A percentile compares a stretch with the other conserved stretches of the same genome.
Evolutionary conservation across 2,888 invertebrate species (phyloP).

Genomic region (Teinopalpus imperialis): DNA sequence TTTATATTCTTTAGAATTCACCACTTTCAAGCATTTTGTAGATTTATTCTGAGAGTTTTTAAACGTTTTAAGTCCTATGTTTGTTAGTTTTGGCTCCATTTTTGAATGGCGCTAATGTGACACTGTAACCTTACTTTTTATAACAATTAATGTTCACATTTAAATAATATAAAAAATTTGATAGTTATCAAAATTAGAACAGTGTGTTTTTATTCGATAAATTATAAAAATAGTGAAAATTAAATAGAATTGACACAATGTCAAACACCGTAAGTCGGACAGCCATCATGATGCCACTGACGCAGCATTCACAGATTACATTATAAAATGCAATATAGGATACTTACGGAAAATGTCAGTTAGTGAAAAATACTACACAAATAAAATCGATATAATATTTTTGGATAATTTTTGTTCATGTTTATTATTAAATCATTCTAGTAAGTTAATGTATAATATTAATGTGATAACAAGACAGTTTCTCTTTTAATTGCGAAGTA

Average conservation of each 20-base stretch:
- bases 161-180: background rate
- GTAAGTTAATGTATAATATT: too few species aligned
- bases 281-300: slow-evolving; percentile 22
- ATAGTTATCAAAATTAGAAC: background rate
- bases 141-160: background rate
- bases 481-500: background rate
- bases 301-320: slow-evolving; percentile 14
- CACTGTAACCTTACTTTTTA: background rate
- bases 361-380: too few species aligned
- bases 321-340: background rate
- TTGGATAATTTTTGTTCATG: too few species aligned
- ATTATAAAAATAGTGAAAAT: slow-evolving; percentile 11
- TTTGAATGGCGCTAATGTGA: slow-evolving; percentile 13
- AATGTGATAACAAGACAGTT: too few species aligned
- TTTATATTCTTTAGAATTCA: slow-evolving; percentile 9
- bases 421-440: too few species aligned
- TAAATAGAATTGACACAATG: slow-evolving; percentile 17
- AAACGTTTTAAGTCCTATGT: slow-evolving; percentile 29
- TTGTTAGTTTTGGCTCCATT: slow-evolving; percentile 31
- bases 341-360: background rate
- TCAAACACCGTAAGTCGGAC: slow-evolving; percentile 10
- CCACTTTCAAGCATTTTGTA: slow-evolving; percentile 3
- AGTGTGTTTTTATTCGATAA: background rate
- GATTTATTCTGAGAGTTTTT: slow-evolving; percentile 18
- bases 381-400: too few species aligned